Conservation (phyloP, 2,888 invertebrate genomes). For the Tenodera sinensis region DNA sequence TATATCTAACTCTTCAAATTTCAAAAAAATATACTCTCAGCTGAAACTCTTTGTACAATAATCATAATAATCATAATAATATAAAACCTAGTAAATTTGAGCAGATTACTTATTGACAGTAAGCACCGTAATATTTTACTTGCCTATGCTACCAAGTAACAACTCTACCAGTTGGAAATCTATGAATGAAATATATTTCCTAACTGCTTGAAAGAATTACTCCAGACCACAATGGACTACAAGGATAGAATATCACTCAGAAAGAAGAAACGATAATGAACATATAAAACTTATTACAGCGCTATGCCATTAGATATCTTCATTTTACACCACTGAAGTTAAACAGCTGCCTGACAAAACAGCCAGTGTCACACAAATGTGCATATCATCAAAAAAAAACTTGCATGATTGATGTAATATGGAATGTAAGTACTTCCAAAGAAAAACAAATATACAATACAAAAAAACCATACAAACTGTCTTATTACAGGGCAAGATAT, state of each 20-base stretch:
- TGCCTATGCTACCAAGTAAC: not conserved
- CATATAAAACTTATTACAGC: not conserved
- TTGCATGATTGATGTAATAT: not conserved
- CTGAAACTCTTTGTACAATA: not conserved
- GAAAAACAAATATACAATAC: not conserved
- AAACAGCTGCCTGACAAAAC: not conserved
- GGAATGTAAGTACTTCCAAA: not conserved
- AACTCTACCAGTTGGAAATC: not conserved
- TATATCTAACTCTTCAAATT: not conserved
- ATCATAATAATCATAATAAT: not conserved
- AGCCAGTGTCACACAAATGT: not conserved
- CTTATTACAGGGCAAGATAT: not conserved
- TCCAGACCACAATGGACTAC: not conserved
- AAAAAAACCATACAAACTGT: not conserved
- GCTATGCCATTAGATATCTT: not conserved
- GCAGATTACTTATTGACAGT: not conserved
- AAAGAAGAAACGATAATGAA: not conserved
- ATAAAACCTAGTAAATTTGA: not conserved
- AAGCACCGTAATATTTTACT: not conserved
- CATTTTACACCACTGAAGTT: not conserved
- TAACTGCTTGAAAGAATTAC: not conserved
- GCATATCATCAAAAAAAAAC: not conserved
- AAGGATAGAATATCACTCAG: not conserved
- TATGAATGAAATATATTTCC: not conserved
- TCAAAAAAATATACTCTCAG: not conserved